Base-by-base conservation (phyloP, 2,797 vertebrate genomes). In the Alouatta caraya region DNA sequence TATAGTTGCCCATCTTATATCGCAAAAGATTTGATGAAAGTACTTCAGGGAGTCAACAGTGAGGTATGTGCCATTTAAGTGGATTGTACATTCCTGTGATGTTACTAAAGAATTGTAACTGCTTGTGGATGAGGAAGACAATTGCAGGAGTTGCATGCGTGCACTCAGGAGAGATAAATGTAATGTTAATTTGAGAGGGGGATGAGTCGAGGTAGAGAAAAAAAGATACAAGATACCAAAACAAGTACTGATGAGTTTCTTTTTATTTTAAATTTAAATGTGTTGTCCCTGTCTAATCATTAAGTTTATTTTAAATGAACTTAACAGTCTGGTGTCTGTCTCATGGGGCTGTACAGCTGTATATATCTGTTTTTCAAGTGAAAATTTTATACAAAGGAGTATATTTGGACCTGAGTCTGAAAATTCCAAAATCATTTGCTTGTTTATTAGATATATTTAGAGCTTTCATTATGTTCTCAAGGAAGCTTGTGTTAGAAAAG, bases 1-100 rank as follows among this genome's bases (percentile, higher is more conserved):
- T 98, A 98, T 96, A 79, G 95, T 96, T 99, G 99, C 78, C 99
- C 99, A 4, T 99, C 99, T 1, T 99, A 99, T 82, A 97, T 99
- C 78, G 98, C 99, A 94, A 98, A 98, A 98, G 94, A 97, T 37
- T 97, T 99, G 96, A 98, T 99, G 98, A 98, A 98, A 80, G 98
- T 99, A 1, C 98, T 99, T 97, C 96, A 97, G 48, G 97, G 98
- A 4, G 98, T 99, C 90, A 99, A 98, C 50, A 99, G 99, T 96
- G 98, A 99, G 99, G 99, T 99, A 84, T 44, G 98, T 98, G 42
- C 46, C 17, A 4, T 64, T 82, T 64, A 14, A 50, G 67, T 42
- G 73, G 48, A 14, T 46, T 46, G 5, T 64, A 7, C 15, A 1
- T 50, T 72, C 30, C 15, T 19, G 2, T 44, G 21, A 5, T 24